Percentiles rank a stretch among this genome's conserved stretches.
Conservation (phyloP, 2,888 invertebrate genomes). For the Teinopalpus imperialis region DNA sequence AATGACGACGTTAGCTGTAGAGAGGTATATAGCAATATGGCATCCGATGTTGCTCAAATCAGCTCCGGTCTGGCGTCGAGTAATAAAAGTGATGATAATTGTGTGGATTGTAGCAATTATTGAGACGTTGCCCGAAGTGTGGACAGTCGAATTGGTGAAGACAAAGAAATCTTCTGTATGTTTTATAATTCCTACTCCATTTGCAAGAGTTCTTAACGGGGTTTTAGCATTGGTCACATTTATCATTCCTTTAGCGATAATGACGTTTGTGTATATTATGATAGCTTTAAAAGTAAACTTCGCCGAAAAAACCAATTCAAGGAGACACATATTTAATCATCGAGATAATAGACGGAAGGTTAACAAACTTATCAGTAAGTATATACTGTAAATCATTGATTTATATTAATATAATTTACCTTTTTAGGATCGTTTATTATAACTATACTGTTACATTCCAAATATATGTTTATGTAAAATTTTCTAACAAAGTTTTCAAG, state of each 20-base stretch:
- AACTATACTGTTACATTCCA: too few relatives aligned
- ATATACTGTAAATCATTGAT: background rate
- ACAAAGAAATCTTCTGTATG: constrained; percentile 43
- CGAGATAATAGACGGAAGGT: constrained; percentile 52
- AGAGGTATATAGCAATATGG: constrained; percentile 56
- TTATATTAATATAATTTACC: too few relatives aligned
- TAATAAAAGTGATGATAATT: constrained; percentile 46
- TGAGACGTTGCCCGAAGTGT: constrained; percentile 50
- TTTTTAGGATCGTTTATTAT: too few relatives aligned
- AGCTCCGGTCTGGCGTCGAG: constrained; percentile 45
- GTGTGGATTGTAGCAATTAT: constrained; percentile 51
- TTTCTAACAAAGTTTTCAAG: too few relatives aligned
- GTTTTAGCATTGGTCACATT: constrained; percentile 50
- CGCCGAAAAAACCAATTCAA: constrained; percentile 38
- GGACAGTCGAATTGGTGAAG: constrained; percentile 45
- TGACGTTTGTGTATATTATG: constrained; percentile 53
- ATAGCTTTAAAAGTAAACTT: constrained; percentile 53
- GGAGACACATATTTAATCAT: constrained; percentile 49
- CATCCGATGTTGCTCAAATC: constrained; percentile 48
- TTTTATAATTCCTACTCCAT: constrained; percentile 45
- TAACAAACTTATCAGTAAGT: constrained; percentile 59
- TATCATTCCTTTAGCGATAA: constrained; percentile 49
- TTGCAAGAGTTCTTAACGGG: constrained; percentile 46
- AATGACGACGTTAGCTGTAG: constrained; percentile 55
- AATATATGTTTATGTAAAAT: too few relatives aligned